Evolutionary conservation across 2,113 vertebrate species (phyloP).

Genomic region (Bombycilla garrulus): DNA sequence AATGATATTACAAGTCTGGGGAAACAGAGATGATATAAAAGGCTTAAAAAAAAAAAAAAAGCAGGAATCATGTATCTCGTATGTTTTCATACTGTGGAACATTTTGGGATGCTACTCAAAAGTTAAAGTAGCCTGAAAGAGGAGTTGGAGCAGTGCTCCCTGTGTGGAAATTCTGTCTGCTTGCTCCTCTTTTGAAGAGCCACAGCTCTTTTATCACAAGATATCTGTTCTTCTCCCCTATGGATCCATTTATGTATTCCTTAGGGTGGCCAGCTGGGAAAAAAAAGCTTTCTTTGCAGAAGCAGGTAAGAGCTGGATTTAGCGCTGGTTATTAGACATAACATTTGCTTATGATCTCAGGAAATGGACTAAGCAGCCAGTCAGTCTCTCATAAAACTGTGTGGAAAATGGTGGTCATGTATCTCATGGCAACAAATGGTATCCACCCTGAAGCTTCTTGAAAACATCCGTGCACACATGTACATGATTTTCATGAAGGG

Average conservation of each 20-base stretch:
- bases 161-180: not conserved
- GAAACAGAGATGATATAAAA: not conserved
- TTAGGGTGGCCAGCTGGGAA: not conserved
- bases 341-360: not conserved
- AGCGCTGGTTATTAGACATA: not conserved
- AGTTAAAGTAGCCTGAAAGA: not conserved
- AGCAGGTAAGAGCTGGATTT: not conserved
- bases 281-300: not conserved
- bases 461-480: not conserved
- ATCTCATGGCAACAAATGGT: not conserved
- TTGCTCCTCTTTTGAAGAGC: not conserved
- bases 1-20: not conserved
- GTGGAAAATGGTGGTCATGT: not conserved
- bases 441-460: not conserved
- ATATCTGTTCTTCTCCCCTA: not conserved
- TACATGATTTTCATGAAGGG: not conserved
- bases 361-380: not conserved
- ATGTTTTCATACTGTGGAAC: not conserved
- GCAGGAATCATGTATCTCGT: not conserved
- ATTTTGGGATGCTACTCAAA: not conserved
- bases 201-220: not conserved
- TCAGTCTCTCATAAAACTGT: not conserved
- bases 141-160: not conserved
- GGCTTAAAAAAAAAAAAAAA: not conserved
- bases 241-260: not conserved